Base-by-base conservation (phyloP, 2,888 invertebrate species). In the Parnassius apollo region DNA sequence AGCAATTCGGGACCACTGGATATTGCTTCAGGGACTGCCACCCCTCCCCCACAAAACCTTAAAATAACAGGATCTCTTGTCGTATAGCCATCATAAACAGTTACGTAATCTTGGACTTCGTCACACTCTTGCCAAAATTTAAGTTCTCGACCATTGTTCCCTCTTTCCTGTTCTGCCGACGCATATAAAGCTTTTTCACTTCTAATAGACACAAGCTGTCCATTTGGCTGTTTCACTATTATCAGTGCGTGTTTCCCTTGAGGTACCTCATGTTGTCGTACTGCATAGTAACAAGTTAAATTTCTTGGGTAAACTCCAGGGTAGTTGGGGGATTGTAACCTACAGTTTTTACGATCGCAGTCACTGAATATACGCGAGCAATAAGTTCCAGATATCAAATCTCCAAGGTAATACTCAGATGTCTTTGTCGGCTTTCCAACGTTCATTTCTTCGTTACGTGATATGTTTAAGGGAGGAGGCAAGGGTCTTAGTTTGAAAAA, bases 281-380 rank as follows among this genome's bases (percentile, higher is more conserved):
- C 96, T 53, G 98, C 97, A 84, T 97, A 98, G 90, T 98, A 97
- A 84, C 98, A 98, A 67, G 98, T 97, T 76, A 98, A 94, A 87
- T 98, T 98, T 71, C 98, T 94, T 3, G 98, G 98, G 88, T 98
- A 98, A 72, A 98, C 94, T 72, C 97, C 98, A 42, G 98, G 98
- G 88, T 96, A 98, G 92, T 97, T 97, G 57, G 98, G 97, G 56
- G 97, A 97, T 87, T 98, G 98, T 77, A 98, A 93, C 78, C 96
- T 94, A 91, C 98, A 98, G 75, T 95, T 94, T 91, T 96, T 96
- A 88, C 95, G 95, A 93, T 97, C 97, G 89, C 98, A 98, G 90
- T 97, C 96, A 86, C 96, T 97, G 93, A 96, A 97, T 86, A 97
- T 96, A 72, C 97, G 93, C 66, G 97, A 97, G 92, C 98, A 98